phyloP scores from a whole-genome alignment of 2,113 vertebrate genomes.

The Pimephales promelas region DNA sequence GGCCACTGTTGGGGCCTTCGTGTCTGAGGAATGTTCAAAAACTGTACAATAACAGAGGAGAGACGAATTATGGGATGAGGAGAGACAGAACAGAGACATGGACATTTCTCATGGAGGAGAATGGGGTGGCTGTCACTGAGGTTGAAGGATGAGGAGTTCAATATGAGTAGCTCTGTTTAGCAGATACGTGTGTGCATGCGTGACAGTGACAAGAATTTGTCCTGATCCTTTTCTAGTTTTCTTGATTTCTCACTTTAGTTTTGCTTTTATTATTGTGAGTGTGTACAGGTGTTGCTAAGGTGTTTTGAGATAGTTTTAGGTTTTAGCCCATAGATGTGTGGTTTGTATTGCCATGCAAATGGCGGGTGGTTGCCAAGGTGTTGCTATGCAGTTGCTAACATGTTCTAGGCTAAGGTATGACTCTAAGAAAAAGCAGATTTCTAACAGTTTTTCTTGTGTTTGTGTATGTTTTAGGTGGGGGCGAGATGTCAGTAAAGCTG shows the following conservation, averaged over 20 bases:
- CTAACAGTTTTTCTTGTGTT: conserved; percentile 9
- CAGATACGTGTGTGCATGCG: background rate
- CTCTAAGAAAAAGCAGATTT: background rate
- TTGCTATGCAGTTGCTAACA: background rate
- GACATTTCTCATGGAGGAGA: conserved; percentile 14
- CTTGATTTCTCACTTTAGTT: background rate
- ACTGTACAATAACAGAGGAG: conserved; percentile 4
- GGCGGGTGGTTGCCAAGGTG: background rate
- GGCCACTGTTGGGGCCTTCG: background rate
- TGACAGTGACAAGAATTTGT: background rate
- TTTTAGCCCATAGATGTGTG: background rate
- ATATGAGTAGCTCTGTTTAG: background rate
- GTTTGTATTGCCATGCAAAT: too few species aligned
- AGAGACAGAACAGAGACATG: conserved; percentile 1
- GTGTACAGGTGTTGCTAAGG: background rate
- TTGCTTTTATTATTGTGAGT: too few species aligned
- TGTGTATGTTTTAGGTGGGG: conserved; percentile 43
- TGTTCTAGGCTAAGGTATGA: background rate
- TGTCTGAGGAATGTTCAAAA: conserved; percentile 21
- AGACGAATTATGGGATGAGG: conserved; percentile 26
- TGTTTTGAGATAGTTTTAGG: background rate
- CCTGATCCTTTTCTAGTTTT: background rate
- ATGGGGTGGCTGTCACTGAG: conserved; percentile 3
- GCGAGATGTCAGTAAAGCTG: conserved; percentile 79
- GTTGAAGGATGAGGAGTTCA: background rate